phyloP scores from a whole-genome alignment of 2,888 invertebrate species.

The Acronicta alni region DNA sequence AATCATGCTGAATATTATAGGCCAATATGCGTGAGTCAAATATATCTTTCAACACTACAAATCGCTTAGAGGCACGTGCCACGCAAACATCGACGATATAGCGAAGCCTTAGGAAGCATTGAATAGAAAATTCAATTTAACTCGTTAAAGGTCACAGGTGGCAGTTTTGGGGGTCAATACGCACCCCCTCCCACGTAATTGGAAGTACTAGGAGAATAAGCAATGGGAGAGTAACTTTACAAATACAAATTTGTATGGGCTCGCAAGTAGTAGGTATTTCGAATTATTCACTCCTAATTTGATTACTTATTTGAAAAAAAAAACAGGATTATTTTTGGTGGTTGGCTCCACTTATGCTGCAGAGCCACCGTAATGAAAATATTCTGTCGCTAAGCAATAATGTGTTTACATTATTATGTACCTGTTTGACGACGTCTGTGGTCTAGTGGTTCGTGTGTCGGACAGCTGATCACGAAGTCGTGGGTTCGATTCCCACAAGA shows the following conservation, averaged over 20 bases:
- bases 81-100: too few species aligned
- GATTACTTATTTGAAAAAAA: too few species aligned
- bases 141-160: conserved; percentile 33
- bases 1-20: neutral
- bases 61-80: neutral
- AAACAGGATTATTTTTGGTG: too few species aligned
- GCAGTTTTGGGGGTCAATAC: conserved; percentile 10
- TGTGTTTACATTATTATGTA: too few species aligned
- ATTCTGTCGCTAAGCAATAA: too few species aligned
- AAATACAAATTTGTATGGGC: conserved; percentile 33
- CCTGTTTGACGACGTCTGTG: too few species aligned
- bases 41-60: neutral
- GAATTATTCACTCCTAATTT: neutral
- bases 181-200: conserved; percentile 39
- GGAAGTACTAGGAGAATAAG: conserved; percentile 31
- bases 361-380: too few species aligned
- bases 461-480: too few species aligned
- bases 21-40: neutral
- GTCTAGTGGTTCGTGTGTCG: too few species aligned
- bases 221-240: conserved; percentile 30
- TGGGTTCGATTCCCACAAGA: too few species aligned
- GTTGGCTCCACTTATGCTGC: too few species aligned
- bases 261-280: conserved; percentile 1
- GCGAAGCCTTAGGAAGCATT: conserved; percentile 5
- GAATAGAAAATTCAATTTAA: conserved; percentile 14